Conservation (phyloP, 2,113 vertebrate species). For the Mustelus asterias region DNA sequence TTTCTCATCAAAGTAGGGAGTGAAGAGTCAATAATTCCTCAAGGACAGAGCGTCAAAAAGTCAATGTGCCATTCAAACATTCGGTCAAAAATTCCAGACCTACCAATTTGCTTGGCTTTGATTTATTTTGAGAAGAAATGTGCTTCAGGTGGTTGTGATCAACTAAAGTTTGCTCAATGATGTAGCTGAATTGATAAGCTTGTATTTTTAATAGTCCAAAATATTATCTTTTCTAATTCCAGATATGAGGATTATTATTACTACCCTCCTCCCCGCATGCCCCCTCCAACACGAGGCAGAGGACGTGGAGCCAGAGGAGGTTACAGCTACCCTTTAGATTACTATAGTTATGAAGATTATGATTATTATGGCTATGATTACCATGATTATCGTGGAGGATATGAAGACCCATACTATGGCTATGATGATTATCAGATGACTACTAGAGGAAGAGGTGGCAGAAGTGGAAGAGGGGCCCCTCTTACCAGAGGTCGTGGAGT, state of each 20-base stretch:
- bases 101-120: neutral
- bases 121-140: neutral
- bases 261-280: constrained; percentile 87
- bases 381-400: constrained; percentile 96
- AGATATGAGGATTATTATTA: constrained; percentile 99
- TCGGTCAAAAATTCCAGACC: neutral
- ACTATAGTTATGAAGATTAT: constrained; percentile 95
- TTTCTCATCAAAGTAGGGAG: no score
- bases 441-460: constrained; percentile 79
- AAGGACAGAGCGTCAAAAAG: neutral
- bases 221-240: constrained; percentile 39
- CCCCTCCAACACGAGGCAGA: constrained; percentile 80
- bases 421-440: constrained; percentile 95
- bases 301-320: constrained; percentile 78
- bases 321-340: constrained; percentile 90
- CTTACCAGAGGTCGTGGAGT: constrained; percentile 80
- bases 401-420: constrained; percentile 97
- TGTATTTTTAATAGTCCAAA: neutral
- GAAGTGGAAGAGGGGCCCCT: constrained; percentile 79
- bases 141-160: neutral
- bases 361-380: constrained; percentile 98
- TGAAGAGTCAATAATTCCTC: neutral
- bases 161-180: neutral
- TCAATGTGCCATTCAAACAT: neutral
- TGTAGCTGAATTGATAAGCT: neutral